Evolutionary conservation across 1,140 invertebrate species (phyloP).

Genomic region (Drosophila watanabei): DNA sequence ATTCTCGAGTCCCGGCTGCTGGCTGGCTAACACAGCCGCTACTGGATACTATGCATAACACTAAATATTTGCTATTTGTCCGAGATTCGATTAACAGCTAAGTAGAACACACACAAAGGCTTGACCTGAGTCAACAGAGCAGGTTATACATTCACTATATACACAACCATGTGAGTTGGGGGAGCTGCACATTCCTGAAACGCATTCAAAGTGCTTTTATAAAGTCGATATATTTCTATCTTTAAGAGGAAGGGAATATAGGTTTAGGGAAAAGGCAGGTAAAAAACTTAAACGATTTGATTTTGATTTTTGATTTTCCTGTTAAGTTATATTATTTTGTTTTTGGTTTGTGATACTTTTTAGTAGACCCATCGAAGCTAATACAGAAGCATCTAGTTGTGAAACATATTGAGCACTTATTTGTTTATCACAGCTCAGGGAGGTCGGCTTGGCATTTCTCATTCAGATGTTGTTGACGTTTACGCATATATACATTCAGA

Average conservation of each 20-base stretch:
- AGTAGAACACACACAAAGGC: slow-evolving; percentile 57
- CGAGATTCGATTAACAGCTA: slow-evolving; percentile 42
- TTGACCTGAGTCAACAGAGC: slow-evolving; percentile 46
- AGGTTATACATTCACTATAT: not conserved
- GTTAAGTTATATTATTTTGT: too few species aligned
- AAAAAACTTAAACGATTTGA: too few species aligned
- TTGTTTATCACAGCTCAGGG: slow-evolving; percentile 17
- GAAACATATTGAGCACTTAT: slow-evolving; percentile 11
- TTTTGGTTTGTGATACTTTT: not conserved
- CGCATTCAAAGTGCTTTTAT: not conserved
- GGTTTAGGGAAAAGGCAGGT: not conserved
- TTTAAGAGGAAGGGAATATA: not conserved
- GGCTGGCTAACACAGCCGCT: not conserved
- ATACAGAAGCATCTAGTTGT: slow-evolving; percentile 9
- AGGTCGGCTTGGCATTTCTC: slow-evolving; percentile 9
- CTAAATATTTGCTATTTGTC: slow-evolving; percentile 45
- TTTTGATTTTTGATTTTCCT: too few species aligned
- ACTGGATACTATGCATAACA: slow-evolving; percentile 12
- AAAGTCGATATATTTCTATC: not conserved
- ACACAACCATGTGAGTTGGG: not conserved
- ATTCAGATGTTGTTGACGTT: slow-evolving; percentile 23
- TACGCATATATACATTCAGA: slow-evolving; percentile 37
- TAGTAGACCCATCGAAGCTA: not conserved
- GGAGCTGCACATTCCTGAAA: slow-evolving; percentile 5
- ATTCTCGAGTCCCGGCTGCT: not conserved